phyloP scores from a whole-genome alignment of 2,113 vertebrate genomes.

The Erythrocebus patas region DNA sequence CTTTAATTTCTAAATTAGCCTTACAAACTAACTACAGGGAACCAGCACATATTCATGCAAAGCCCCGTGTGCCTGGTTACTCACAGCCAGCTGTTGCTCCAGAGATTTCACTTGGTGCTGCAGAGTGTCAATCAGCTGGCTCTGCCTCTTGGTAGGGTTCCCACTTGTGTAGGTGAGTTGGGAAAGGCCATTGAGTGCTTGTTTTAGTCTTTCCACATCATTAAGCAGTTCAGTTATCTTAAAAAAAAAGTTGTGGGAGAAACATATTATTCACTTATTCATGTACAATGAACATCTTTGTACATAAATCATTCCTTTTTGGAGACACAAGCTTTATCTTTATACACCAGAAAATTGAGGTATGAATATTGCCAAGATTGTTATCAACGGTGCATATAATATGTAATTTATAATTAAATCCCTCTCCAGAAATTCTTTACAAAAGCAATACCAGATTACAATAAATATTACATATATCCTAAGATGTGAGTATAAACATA shows the following conservation, averaged over 20 bases:
- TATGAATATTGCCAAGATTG: neutral
- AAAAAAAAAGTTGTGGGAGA: neutral
- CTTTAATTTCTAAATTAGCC: neutral
- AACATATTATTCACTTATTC: neutral
- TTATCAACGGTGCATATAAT: neutral
- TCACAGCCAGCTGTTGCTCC: conserved; percentile 96
- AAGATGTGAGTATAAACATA: neutral
- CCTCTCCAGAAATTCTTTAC: neutral
- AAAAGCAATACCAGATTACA: neutral
- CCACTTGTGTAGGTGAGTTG: conserved; percentile 91
- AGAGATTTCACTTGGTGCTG: conserved; percentile 92
- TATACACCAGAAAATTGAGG: neutral
- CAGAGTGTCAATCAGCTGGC: conserved; percentile 89
- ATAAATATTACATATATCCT: neutral
- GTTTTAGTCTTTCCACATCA: conserved; percentile 94
- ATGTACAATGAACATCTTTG: neutral
- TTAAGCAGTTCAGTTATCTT: conserved; percentile 95
- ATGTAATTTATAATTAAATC: neutral
- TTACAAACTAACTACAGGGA: neutral
- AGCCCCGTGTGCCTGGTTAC: conserved; percentile 67
- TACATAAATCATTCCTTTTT: neutral
- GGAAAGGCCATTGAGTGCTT: conserved; percentile 93
- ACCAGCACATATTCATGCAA: fast-evolving
- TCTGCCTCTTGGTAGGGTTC: conserved; percentile 90
- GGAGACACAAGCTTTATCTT: neutral